Evolutionary conservation across 2,888 invertebrate genomes (phyloP).

Genomic region (Phyllotreta cruciferae): DNA sequence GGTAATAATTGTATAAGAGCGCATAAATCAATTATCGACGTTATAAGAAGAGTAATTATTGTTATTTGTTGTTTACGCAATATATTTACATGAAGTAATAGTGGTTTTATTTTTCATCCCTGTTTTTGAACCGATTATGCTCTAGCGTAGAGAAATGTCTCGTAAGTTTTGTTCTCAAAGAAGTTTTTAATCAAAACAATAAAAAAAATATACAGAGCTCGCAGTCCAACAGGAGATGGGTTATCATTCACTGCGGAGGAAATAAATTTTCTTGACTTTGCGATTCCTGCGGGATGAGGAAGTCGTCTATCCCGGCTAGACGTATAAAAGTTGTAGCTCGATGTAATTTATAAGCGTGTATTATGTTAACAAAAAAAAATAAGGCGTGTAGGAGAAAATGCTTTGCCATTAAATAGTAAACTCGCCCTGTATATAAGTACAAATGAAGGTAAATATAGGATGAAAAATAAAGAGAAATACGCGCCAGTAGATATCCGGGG

Average conservation of each 20-base stretch:
- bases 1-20: slow-evolving; percentile 18
- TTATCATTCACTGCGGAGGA: slow-evolving; percentile 46
- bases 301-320: slow-evolving; percentile 54
- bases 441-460: too few species aligned
- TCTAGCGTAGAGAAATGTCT: too few species aligned
- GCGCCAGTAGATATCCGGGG: too few species aligned
- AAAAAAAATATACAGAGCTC: slow-evolving; percentile 31
- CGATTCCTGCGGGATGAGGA: slow-evolving; percentile 53
- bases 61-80: slow-evolving; percentile 35
- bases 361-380: neutral
- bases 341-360: slow-evolving; percentile 27
- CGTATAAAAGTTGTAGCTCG: slow-evolving; percentile 29
- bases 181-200: slow-evolving; percentile 27
- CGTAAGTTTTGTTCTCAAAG: too few species aligned
- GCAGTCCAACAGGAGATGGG: slow-evolving; percentile 28
- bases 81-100: slow-evolving; percentile 30
- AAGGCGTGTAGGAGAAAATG: neutral
- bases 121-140: too few species aligned
- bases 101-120: neutral
- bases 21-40: slow-evolving; percentile 27
- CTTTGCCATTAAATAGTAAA: too few species aligned
- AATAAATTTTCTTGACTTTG: slow-evolving; percentile 56
- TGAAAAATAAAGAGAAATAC: too few species aligned
- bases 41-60: slow-evolving; percentile 28
- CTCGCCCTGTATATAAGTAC: too few species aligned